A percentile compares a stretch with the other conserved stretches of the same genome.
Evolutionary conservation across 2,797 vertebrate genomes (phyloP).

Genomic region (Neopelma chrysocephalum): DNA sequence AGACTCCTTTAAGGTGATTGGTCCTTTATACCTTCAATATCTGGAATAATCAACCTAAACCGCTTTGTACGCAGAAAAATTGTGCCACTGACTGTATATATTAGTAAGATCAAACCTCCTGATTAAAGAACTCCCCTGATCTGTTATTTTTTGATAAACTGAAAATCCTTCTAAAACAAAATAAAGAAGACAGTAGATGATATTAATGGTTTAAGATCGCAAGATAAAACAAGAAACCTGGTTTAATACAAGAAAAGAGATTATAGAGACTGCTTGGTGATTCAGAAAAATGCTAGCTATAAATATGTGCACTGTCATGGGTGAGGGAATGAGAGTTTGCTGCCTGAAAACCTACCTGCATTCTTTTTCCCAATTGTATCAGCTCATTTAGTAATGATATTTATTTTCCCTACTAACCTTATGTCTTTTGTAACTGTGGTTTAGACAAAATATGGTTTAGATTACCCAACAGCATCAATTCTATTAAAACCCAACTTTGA

Average conservation of each 20-base stretch:
- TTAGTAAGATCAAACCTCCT: not conserved
- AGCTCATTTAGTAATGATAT: not conserved
- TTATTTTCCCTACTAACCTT: not conserved
- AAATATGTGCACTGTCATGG: not conserved
- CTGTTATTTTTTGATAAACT: not conserved
- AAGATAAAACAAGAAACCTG: not conserved
- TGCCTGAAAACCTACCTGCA: not conserved
- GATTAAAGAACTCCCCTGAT: not conserved
- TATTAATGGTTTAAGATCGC: not conserved
- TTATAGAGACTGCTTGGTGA: not conserved
- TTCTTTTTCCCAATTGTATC: not conserved
- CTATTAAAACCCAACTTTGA: not conserved
- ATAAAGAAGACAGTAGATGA: not conserved
- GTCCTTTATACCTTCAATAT: not conserved
- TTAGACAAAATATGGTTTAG: not conserved
- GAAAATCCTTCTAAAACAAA: not conserved
- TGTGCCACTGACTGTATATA: not conserved
- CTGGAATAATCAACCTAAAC: not conserved
- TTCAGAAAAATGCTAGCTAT: not conserved
- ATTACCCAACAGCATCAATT: not conserved
- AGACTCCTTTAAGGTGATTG: not conserved
- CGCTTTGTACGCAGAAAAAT: not conserved
- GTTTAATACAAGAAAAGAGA: not conserved
- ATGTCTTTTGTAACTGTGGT: not conserved
- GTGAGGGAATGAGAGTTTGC: not conserved